Base-by-base conservation (phyloP, 1,140 invertebrate species). In the Drosophila pseudoananassae region DNA sequence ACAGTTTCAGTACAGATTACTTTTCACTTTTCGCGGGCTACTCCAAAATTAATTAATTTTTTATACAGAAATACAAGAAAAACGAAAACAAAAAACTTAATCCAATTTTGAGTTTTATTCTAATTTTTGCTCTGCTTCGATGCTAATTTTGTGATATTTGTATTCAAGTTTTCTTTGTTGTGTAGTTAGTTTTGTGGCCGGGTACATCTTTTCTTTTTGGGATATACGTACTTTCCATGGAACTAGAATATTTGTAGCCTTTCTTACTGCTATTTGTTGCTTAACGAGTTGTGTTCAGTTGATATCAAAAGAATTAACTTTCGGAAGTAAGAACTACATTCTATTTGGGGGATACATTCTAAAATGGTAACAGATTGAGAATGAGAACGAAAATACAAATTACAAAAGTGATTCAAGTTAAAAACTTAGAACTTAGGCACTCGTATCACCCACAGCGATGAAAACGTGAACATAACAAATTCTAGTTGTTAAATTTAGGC, bases 71-170 rank as follows among this genome's bases (percentile, higher is more conserved):
- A 76, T 51, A 75, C 33, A 46, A 55, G 45, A 65, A 53, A 64
- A 38, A 66, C 51, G 46, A 66, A 63, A 64, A 57, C 53, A 52
- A 75, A 75, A 80, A 78, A 59, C 63, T 65, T 47, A 64, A 83
- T 76, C 56, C 59, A 50, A 55, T 74, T 88, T 88, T 88, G 83
- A 88, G 78, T 87, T 87, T 87, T 88, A 88, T 87, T 88, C 68
- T 72, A 47, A 58, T 54, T 78, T 87, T 78, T 87, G 83, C 83
- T 87, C 78, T 76, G 78, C 83, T 76, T 87, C 72, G 75, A 78
- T 87, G 83, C 83, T 87, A 87, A 78, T 88, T 87, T 88, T 87
- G 83, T 87, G 83, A 87, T 87, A 87, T 87, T 78, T 88, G 83
- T 82, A 78, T 78, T 87, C 66, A 78, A 72, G 65, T 68, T 76